A percentile compares a stretch with the other conserved stretches of the same genome.
Evolutionary conservation across 2,888 invertebrate genomes (phyloP).

Genomic region (Ornithoptera alexandrae): DNA sequence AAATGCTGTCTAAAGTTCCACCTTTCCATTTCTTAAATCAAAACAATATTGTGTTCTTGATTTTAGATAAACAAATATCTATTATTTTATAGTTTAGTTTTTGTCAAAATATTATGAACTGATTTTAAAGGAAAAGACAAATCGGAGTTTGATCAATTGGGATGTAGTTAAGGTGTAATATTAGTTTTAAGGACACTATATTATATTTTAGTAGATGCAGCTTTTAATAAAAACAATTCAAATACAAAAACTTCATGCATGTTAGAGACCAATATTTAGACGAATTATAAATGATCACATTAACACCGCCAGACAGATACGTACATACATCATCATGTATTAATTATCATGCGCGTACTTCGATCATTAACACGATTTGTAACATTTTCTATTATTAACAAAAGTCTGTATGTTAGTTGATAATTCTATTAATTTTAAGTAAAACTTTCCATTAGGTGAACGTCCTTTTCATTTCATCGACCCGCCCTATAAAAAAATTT

Average conservation of each 20-base stretch:
- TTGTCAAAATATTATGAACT: too few species aligned
- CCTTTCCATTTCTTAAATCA: conserved; percentile 3
- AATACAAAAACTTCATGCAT: neutral
- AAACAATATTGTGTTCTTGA: conserved; percentile 4
- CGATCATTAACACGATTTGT: neutral
- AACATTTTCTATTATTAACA: neutral
- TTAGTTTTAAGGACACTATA: conserved; percentile 2
- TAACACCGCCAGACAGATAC: neutral
- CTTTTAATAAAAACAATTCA: conserved; percentile 10
- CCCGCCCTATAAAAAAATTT: too few species aligned
- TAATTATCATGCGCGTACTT: neutral
- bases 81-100: neutral
- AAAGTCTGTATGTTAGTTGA: neutral
- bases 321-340: neutral
- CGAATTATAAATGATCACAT: neutral
- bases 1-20: conserved; percentile 23
- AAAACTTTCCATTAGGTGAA: too few species aligned
- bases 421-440: too few species aligned
- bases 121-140: neutral
- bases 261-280: neutral
- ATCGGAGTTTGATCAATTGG: conserved; percentile 1
- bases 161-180: neutral
- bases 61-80: neutral
- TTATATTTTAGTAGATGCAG: neutral
- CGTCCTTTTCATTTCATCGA: too few species aligned